Evolutionary conservation across 2,888 invertebrate genomes (phyloP).

Genomic region (Scaeva pyrastri): DNA sequence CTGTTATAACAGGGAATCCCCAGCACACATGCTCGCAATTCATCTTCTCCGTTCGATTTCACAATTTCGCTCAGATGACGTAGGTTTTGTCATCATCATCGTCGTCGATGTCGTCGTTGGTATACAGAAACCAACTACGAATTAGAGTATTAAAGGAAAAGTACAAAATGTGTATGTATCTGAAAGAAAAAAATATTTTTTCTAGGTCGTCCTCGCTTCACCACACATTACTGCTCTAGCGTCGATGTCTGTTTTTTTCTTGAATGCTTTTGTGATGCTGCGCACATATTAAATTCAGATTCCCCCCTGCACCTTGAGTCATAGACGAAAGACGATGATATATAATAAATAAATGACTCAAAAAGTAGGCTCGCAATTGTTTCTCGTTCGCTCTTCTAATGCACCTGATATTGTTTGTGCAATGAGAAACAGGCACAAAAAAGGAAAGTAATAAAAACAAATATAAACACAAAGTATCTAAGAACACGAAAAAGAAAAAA

Average conservation of each 20-base stretch:
- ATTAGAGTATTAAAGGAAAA: conserved; percentile 43
- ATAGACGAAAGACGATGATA: not conserved
- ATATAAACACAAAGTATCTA: not conserved
- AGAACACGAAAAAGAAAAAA: not conserved
- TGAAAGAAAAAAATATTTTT: conserved; percentile 46
- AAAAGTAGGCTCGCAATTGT: conserved; percentile 14
- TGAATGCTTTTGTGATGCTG: conserved; percentile 19
- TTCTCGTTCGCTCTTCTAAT: conserved; percentile 25
- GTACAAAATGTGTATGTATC: conserved; percentile 58
- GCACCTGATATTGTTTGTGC: conserved; percentile 44
- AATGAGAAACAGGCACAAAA: conserved; percentile 38
- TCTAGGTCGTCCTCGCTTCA: conserved; percentile 64
- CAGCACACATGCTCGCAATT: conserved; percentile 40
- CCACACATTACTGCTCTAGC: conserved; percentile 22
- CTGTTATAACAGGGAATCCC: conserved; percentile 56
- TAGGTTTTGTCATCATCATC: conserved; percentile 42
- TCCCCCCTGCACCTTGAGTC: conserved; percentile 29
- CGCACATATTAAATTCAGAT: conserved; percentile 38
- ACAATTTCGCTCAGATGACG: conserved; percentile 51
- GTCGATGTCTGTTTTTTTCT: conserved; percentile 28
- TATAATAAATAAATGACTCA: conserved; percentile 12
- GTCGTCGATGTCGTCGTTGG: conserved; percentile 5
- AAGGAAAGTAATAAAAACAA: conserved; percentile 33
- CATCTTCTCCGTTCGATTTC: conserved; percentile 38
- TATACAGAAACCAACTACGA: conserved; percentile 34